Evolutionary conservation across 2,797 vertebrate species (phyloP).

Genomic region (Urocyon cinereoargenteus): DNA sequence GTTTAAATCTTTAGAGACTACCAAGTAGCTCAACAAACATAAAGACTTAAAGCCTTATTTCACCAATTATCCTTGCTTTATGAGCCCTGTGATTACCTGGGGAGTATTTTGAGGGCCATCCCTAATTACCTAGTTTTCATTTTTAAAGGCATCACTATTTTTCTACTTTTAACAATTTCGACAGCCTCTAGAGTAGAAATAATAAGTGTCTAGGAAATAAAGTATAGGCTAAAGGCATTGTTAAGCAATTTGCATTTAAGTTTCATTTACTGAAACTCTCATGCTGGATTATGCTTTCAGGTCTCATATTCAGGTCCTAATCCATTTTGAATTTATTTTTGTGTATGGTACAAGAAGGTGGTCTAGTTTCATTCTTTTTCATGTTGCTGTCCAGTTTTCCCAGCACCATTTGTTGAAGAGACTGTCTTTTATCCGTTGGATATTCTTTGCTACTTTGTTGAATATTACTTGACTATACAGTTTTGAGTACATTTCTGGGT

Average conservation of each 20-base stretch:
- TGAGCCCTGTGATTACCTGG: neutral
- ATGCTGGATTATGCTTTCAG: neutral
- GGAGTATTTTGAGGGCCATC: neutral
- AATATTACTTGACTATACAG: neutral
- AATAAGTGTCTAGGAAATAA: slow-evolving; percentile 57
- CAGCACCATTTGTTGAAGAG: neutral
- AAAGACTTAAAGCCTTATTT: neutral
- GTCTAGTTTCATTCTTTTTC: neutral
- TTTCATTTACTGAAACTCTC: slow-evolving; percentile 60
- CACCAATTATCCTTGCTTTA: slow-evolving; percentile 52
- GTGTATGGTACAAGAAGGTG: neutral
- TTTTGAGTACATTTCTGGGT: neutral
- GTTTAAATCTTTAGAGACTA: neutral
- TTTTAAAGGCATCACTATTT: slow-evolving; percentile 55
- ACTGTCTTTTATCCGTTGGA: neutral
- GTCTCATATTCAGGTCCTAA: neutral
- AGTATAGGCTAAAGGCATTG: slow-evolving; percentile 41
- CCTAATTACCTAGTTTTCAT: slow-evolving; percentile 49
- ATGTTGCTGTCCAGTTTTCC: neutral
- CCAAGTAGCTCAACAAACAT: neutral
- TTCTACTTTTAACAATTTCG: slow-evolving; percentile 59
- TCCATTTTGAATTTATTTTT: neutral
- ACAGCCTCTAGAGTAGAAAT: slow-evolving; percentile 46
- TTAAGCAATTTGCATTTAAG: slow-evolving; percentile 55
- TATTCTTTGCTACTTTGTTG: neutral